phyloP scores from a whole-genome alignment of 2,797 vertebrate genomes.

The Lemur catta region DNA sequence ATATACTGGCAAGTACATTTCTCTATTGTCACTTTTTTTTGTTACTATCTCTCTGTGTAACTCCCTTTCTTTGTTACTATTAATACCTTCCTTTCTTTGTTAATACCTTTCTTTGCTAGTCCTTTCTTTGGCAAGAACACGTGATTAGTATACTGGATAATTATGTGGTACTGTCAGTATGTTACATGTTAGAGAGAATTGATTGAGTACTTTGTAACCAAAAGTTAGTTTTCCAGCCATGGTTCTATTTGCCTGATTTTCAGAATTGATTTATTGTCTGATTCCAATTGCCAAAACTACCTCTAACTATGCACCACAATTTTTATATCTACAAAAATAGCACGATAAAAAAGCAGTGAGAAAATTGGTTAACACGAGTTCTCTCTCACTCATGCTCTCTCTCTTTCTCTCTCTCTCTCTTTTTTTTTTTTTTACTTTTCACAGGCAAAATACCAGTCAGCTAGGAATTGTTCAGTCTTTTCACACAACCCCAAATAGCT shows the following conservation, averaged over 20 bases:
- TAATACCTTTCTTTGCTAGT: background rate
- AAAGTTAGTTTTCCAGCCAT: background rate
- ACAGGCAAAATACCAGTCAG: background rate
- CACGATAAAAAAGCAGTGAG: background rate
- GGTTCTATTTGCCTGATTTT: background rate
- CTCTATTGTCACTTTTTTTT: background rate
- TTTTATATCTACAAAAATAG: conserved; percentile 8
- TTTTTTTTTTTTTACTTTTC: background rate
- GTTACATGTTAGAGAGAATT: background rate
- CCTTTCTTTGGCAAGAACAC: background rate
- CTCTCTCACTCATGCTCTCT: background rate
- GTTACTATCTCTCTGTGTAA: background rate
- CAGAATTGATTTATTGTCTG: background rate
- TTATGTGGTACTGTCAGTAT: background rate
- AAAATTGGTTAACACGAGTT: background rate
- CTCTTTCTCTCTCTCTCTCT: background rate
- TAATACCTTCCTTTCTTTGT: background rate
- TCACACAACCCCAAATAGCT: background rate
- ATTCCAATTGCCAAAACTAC: background rate
- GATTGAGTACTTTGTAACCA: background rate
- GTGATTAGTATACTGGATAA: background rate
- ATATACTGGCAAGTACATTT: conserved; percentile 8
- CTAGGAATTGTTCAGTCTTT: background rate
- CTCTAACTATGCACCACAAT: background rate
- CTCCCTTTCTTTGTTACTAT: background rate